A percentile compares a stretch with the other conserved stretches of the same genome.
Conservation (phyloP, 2,888 invertebrate species). For the Erebia epiphron region DNA sequence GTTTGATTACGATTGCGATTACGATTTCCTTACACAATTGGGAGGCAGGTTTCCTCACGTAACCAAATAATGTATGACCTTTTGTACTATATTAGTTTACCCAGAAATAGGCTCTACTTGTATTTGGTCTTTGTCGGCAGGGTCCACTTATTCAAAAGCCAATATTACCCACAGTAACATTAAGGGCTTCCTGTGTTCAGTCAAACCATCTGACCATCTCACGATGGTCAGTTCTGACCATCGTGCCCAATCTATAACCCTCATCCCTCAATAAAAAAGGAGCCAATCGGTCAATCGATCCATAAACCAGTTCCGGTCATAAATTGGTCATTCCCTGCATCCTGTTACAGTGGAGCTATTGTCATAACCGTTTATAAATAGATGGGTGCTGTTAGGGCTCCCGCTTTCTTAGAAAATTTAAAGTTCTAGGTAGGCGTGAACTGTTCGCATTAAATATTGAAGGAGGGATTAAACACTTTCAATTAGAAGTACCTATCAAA, state of each 20-base stretch:
- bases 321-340: conserved; percentile 69
- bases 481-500: too few relatives aligned
- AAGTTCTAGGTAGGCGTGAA: neutral
- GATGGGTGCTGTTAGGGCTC: conserved; percentile 38
- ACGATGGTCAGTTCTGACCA: conserved; percentile 7
- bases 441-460: too few relatives aligned
- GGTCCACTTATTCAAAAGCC: neutral
- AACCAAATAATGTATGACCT: too few relatives aligned
- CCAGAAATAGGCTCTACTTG: neutral
- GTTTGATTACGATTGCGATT: too few relatives aligned
- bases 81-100: neutral
- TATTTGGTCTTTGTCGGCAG: neutral
- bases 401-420: conserved; percentile 3
- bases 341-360: conserved; percentile 63
- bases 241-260: conserved; percentile 34
- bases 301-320: conserved; percentile 74
- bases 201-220: too few relatives aligned
- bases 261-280: conserved; percentile 44
- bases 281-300: conserved; percentile 64
- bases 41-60: too few relatives aligned
- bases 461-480: too few relatives aligned
- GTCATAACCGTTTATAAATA: conserved; percentile 59
- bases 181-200: neutral
- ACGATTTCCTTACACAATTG: too few relatives aligned
- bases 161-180: neutral